Evolutionary conservation across 23 tunicate genomes (phyloP).

Genomic region (Halocynthia aurantium): DNA sequence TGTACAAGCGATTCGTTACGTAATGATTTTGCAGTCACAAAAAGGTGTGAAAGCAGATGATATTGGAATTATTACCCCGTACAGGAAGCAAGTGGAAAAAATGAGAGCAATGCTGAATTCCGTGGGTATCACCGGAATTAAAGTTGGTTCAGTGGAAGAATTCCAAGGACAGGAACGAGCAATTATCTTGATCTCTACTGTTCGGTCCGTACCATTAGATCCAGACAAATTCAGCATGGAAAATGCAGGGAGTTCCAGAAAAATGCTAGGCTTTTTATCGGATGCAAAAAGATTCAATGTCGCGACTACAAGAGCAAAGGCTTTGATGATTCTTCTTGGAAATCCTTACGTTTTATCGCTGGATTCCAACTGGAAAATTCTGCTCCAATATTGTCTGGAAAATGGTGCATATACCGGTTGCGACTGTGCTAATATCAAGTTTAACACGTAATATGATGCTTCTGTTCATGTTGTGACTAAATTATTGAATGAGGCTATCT

Average conservation of each 20-base stretch:
- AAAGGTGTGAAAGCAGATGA: slow-evolving; percentile 7
- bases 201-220: slow-evolving; percentile 28
- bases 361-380: slow-evolving; percentile 54
- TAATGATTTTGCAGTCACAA: slow-evolving; percentile 31
- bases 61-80: slow-evolving; percentile 74
- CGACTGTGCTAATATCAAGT: slow-evolving; percentile 16
- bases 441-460: background rate
- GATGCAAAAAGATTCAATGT: slow-evolving; percentile 76
- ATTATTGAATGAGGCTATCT: too few relatives aligned
- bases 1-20: slow-evolving; percentile 48
- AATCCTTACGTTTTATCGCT: slow-evolving; percentile 55
- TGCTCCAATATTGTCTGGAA: slow-evolving; percentile 33
- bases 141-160: slow-evolving; percentile 91
- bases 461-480: too few relatives aligned
- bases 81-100: slow-evolving; percentile 83
- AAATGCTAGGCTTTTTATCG: slow-evolving; percentile 63
- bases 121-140: slow-evolving; percentile 33
- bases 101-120: slow-evolving; percentile 65
- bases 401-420: slow-evolving; percentile 44
- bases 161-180: slow-evolving; percentile 87
- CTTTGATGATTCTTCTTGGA: slow-evolving; percentile 70
- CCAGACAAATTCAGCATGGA: background rate
- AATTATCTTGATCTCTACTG: slow-evolving; percentile 63
- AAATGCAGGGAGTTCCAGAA: background rate
- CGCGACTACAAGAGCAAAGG: slow-evolving; percentile 69